Conservation (phyloP, 2,888 invertebrate species). For the Melangyna quadrimaculata region DNA sequence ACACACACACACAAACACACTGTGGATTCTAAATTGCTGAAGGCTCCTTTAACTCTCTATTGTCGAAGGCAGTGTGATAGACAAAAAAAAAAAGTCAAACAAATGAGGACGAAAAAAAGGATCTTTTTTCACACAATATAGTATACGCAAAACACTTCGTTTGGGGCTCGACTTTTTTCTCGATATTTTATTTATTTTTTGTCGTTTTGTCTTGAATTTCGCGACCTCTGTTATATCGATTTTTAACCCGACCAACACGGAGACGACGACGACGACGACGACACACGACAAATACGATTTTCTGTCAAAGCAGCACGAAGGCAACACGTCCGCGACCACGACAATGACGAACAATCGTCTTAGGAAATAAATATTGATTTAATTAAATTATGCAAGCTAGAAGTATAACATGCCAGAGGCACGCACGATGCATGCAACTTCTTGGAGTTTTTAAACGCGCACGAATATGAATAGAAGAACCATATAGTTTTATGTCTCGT, state of each 20-base stretch:
- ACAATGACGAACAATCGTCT: constrained; percentile 33
- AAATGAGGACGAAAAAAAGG: constrained; percentile 30
- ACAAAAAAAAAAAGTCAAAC: not conserved
- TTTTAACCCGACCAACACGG: constrained; percentile 15
- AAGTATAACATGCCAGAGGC: constrained; percentile 13
- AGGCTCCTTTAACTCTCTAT: constrained; percentile 40
- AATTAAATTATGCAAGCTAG: constrained; percentile 69
- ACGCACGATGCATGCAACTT: constrained; percentile 58
- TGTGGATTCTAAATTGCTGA: constrained; percentile 17
- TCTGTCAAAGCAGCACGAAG: constrained; percentile 1
- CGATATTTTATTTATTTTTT: constrained; percentile 23
- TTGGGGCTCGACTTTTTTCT: constrained; percentile 27
- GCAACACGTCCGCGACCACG: constrained; percentile 28
- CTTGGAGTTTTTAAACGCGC: constrained; percentile 36
- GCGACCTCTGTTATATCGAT: constrained; percentile 64
- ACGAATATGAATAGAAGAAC: constrained; percentile 14
- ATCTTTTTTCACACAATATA: constrained; percentile 52
- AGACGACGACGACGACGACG: too few species aligned
- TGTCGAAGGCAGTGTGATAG: constrained; percentile 11
- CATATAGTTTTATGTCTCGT: not conserved
- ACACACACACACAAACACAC: constrained; percentile 29
- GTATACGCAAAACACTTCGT: constrained; percentile 32
- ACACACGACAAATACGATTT: not conserved
- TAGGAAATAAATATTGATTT: constrained; percentile 65
- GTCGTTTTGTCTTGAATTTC: constrained; percentile 31